phyloP scores from a whole-genome alignment of 2,797 vertebrate genomes.

The Fratercula arctica region DNA sequence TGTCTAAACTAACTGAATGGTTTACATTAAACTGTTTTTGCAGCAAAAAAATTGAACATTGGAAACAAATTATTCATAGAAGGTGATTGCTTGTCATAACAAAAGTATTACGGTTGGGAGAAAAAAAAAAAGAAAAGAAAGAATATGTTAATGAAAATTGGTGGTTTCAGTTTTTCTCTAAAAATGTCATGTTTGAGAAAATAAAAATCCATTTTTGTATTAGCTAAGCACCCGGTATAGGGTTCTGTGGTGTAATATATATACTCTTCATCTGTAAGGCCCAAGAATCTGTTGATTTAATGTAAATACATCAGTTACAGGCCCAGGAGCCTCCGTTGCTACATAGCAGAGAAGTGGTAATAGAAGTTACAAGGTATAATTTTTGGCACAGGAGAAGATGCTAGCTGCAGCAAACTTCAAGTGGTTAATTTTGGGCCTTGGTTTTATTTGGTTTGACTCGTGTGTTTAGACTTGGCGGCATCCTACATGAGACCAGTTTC shows the following conservation, averaged over 20 bases:
- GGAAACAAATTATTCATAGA: neutral
- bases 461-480: neutral
- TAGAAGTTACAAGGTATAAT: neutral
- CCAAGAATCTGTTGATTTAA: neutral
- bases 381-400: neutral
- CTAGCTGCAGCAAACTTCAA: neutral
- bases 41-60: neutral
- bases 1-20: neutral
- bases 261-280: neutral
- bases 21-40: slow-evolving; percentile 8
- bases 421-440: neutral
- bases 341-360: neutral
- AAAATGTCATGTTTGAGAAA: neutral
- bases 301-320: neutral
- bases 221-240: neutral
- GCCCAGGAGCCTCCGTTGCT: neutral
- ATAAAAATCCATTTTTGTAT: neutral
- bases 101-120: neutral
- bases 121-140: neutral
- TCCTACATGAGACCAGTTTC: neutral
- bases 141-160: neutral
- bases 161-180: neutral
- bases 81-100: neutral
- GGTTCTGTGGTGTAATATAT: neutral
- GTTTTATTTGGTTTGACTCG: neutral